Percentiles rank a stretch among this genome's conserved stretches.
Evolutionary conservation across 2,888 invertebrate species (phyloP).

Genomic region (Lithophane socia): DNA sequence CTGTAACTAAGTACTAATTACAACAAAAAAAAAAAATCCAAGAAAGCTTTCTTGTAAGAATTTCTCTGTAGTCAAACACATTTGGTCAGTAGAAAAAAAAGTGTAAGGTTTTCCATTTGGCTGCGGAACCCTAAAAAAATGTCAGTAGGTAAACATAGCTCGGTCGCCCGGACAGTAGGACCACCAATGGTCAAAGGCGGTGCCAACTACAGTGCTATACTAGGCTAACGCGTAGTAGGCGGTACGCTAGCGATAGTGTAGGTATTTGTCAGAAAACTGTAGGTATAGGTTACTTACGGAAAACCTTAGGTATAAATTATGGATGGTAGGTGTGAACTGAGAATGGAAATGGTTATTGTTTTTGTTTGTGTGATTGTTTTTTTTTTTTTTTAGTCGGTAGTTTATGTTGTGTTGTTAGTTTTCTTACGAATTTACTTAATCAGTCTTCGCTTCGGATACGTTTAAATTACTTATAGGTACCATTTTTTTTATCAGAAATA

Average conservation of each 20-base stretch:
- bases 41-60: too few relatives aligned
- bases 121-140: neutral
- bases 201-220: neutral
- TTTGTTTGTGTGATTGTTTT: neutral
- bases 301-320: constrained; percentile 17
- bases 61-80: neutral
- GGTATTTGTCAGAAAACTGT: constrained; percentile 46
- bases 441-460: neutral
- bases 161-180: neutral
- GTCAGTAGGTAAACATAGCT: neutral
- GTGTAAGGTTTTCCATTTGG: neutral
- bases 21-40: too few relatives aligned
- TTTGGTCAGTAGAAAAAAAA: constrained; percentile 13
- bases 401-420: neutral
- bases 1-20: neutral
- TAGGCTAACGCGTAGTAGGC: constrained; percentile 39
- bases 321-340: neutral
- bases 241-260: constrained; percentile 36
- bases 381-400: too few relatives aligned
- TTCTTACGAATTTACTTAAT: neutral
- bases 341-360: neutral
- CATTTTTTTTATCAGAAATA: neutral
- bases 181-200: constrained; percentile 51
- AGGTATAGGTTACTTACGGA: constrained; percentile 30
- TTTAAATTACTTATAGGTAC: neutral